Evolutionary conservation across 2,797 vertebrate genomes (phyloP), one percentile per base, ranked within the genome.

Genomic region (Petrocephalus schoutedeni): DNA sequence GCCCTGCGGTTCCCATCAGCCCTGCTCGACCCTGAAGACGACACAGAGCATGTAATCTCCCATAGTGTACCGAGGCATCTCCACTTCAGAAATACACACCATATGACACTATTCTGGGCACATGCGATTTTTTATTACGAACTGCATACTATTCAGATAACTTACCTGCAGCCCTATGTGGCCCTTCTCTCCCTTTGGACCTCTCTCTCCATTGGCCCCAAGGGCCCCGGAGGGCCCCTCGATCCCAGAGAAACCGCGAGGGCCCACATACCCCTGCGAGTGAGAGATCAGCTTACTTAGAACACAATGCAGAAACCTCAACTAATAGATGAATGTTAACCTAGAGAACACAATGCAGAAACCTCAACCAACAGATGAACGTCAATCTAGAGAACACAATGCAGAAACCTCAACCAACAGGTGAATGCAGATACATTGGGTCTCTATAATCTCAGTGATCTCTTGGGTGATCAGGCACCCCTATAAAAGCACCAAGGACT

Each of bases 151-250:
- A 56, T 86, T 51, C 58, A 77, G 14, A 83, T 92, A 92, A 95
- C 96, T 23, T 90, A 96, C 97, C 95, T 94, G 90, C 51, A 95
- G 92, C 89, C 97, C 97, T 64, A 92, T 90, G 88, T 94, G 92
- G 51, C 97, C 97, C 91, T 97, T 98, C 64, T 95, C 95, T 80
- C 97, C 97, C 89, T 96, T 97, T 10, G 80, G 89, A 1, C 97
- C 97, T 87, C 92, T 94, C 71, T 90, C 88, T 16, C 97, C 97
- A 10, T 89, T 91, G 28, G 93, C 89, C 28, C 97, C 97, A 0
- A 92, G 89, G 8, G 89, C 88, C 71, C 97, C 97, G 94, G 95
- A 95, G 0, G 92, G 90, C 0, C 97, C 97, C 0, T 96, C 95
- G 2, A 83, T 90, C 86, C 97, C 97, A 85, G 94, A 91, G 82